These are phyloP conservation scores for Enteromius viviparus DNA, from an alignment of 2,797 vertebrate species.

Conservation along the genomic window DNA sequence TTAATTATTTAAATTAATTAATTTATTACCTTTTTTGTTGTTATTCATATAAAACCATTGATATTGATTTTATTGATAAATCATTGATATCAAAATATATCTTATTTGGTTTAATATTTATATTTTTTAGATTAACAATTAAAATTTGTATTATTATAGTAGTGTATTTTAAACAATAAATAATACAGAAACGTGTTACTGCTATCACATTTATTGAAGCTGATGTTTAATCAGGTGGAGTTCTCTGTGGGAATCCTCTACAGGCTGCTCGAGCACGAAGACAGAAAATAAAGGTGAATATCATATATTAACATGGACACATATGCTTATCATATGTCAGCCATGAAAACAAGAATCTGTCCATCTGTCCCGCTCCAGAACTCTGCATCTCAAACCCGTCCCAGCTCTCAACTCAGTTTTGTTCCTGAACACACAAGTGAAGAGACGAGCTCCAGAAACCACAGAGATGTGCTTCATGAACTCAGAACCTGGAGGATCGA, in stretches of 20 bases:
- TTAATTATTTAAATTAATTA: too few species aligned
- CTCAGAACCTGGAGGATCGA: slow-evolving; percentile 75
- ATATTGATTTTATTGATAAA: too few species aligned
- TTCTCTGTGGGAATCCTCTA: slow-evolving; percentile 89
- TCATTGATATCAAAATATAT: too few species aligned
- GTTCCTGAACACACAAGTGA: slow-evolving; percentile 73
- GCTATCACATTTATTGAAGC: not conserved
- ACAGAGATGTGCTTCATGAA: slow-evolving; percentile 71
- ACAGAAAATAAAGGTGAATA: slow-evolving; percentile 79
- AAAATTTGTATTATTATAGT: too few species aligned
- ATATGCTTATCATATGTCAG: not conserved
- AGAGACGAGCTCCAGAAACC: slow-evolving; percentile 60
- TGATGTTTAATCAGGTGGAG: slow-evolving; percentile 76
- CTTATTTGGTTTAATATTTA: not conserved
- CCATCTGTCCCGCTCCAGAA: slow-evolving; percentile 17
- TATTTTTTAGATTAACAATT: not conserved
- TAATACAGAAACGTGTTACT: not conserved
- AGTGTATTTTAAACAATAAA: not conserved
- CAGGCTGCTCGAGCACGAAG: slow-evolving; percentile 82
- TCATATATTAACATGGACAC: too few species aligned
- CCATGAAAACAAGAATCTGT: not conserved
- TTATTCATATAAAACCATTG: not conserved
- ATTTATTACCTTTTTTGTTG: not conserved
- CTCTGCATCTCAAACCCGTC: slow-evolving; percentile 25
- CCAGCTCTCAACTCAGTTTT: slow-evolving; percentile 64